A percentile compares a stretch with the other conserved stretches of the same genome.
Conservation (phyloP, 2,113 vertebrate genomes). For the Isichthys henryi region DNA sequence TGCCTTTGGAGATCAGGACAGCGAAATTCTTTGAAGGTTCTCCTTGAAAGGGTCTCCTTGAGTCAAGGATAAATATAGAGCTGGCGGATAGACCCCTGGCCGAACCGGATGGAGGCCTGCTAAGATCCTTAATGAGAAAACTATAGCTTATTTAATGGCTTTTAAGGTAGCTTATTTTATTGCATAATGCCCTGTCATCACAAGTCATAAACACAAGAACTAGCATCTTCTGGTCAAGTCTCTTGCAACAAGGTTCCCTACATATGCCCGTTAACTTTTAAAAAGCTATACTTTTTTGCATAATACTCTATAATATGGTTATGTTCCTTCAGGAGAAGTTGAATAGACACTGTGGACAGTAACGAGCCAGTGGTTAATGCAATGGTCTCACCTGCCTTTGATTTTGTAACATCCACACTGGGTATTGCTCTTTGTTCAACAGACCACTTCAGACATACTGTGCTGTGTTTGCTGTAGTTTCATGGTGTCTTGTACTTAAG, state of each 20-base stretch:
- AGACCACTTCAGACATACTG: not conserved
- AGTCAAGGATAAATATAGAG: constrained; percentile 6
- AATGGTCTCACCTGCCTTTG: not conserved
- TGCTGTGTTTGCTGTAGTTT: not conserved
- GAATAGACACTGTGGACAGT: not conserved
- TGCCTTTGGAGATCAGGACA: constrained; percentile 20
- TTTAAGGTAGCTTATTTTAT: not conserved
- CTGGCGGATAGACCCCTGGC: not conserved
- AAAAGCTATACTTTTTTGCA: not conserved
- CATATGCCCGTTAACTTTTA: not conserved
- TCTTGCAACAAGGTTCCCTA: not conserved
- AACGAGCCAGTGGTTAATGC: not conserved
- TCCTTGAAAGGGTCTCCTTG: constrained; percentile 9
- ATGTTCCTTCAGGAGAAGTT: not conserved
- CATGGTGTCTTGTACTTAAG: not conserved
- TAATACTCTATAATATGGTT: not conserved
- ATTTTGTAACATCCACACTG: not conserved
- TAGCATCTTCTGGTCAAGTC: not conserved
- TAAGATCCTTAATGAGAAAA: not conserved
- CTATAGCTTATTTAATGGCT: not conserved
- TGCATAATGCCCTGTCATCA: not conserved
- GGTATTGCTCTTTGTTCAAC: not conserved
- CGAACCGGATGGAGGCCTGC: not conserved
- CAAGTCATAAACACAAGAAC: not conserved
- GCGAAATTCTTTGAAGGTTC: constrained; percentile 7